phyloP scores from a whole-genome alignment of 1,140 invertebrate genomes.

The Drosophila virilis region DNA sequence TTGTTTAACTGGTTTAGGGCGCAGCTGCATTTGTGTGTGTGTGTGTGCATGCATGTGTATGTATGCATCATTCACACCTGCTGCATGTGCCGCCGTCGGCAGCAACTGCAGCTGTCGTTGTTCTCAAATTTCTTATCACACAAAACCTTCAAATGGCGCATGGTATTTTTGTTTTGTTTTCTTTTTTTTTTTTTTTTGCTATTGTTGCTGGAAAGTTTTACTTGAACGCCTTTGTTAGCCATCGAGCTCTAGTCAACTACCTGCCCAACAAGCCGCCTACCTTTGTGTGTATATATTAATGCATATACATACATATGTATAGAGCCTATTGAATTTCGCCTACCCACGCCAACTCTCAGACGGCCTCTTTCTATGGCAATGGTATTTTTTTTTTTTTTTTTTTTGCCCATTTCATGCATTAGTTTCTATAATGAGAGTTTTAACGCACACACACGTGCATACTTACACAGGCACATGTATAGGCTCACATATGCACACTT shows the following conservation, averaged over 20 bases:
- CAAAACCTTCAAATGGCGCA: slow-evolving; percentile 20
- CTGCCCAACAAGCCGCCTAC: slow-evolving; percentile 1
- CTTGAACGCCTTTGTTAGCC: slow-evolving; percentile 12
- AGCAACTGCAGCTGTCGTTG: slow-evolving; percentile 59
- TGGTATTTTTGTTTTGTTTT: too few relatives aligned
- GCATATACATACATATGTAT: neutral
- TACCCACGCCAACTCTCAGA: slow-evolving; percentile 4
- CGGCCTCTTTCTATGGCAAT: slow-evolving; percentile 11
- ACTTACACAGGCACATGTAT: too few relatives aligned
- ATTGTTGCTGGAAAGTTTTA: slow-evolving; percentile 14
- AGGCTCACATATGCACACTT: neutral
- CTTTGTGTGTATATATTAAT: neutral
- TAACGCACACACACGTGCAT: neutral
- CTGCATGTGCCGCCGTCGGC: slow-evolving; percentile 35
- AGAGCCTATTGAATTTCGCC: slow-evolving; percentile 23
- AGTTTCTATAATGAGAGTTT: slow-evolving; percentile 3
- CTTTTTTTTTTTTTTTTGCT: slow-evolving; percentile 3
- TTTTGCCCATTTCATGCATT: slow-evolving; percentile 3
- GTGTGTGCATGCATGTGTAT: slow-evolving; percentile 17
- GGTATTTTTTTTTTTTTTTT: neutral
- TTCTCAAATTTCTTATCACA: slow-evolving; percentile 70
- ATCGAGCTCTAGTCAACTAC: slow-evolving; percentile 9
- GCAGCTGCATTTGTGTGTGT: slow-evolving; percentile 32
- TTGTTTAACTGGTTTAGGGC: slow-evolving; percentile 74
- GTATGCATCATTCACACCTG: slow-evolving; percentile 55